Base-by-base conservation (phyloP, 2,888 invertebrate species). In the Ptycholaimellus sp. region DNA sequence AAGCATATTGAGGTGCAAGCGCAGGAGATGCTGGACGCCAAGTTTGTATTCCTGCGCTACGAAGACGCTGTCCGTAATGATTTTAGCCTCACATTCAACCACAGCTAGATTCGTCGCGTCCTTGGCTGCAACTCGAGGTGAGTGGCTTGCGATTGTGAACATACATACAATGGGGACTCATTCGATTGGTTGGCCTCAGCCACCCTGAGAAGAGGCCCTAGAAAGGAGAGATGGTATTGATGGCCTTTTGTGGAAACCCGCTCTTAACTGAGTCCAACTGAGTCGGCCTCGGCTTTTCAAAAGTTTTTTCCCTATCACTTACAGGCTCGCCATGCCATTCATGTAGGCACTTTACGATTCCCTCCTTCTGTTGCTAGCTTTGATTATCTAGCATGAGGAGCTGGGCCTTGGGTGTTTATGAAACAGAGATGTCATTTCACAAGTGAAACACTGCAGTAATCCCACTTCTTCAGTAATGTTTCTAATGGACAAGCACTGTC, bases 111-210 rank as follows among this genome's bases (percentile, higher is more conserved):
- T n/a, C n/a, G n/a, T n/a, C n/a, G n/a, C n/a, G n/a, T n/a, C n/a
- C n/a, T 13, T 3, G 28, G 14, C 7, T 4, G 28, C 28, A 13
- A 42, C 51, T 81, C 83, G 59, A 69, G 77, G 76, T 28, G 93
- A 90, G 34, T 96, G 83, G 66, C 68, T 96, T 27, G 72, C 93
- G 38, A 96, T 96, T 57, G 85, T 96, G 78, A 90, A 96, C 50
- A 65, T 29, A 70, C 70, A 1, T 71, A 71, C 58, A 71, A 71
- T 53, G 71, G 71, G 37, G 96, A 96, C 57, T 83, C 80, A 60
- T 96, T 96, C 61, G 96, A 96, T 63, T 96, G 93, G 90, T 65
- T 43, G 46, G 55, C 33, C 13, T 30, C 9, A 4, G 16, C 7
- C 30, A 30, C n/a, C n/a, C 7, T 14, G 16, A 6, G n/a, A n/a